These are phyloP conservation scores for Hypsopygia costalis DNA, from an alignment of 2,888 invertebrate genomes.

Conservation along the genomic window DNA sequence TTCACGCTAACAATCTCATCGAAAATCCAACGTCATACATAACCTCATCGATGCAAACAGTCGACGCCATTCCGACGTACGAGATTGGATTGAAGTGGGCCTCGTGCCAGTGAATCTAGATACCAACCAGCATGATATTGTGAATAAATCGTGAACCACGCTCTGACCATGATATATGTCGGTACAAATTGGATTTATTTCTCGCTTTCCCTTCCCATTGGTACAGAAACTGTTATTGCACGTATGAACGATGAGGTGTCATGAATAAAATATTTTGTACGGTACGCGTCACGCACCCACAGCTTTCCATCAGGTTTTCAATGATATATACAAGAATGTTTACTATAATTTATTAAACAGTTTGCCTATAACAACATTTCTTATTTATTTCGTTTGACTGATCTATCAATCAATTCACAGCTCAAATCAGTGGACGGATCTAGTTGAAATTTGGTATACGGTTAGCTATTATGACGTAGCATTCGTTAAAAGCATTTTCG, in stretches of 20 bases:
- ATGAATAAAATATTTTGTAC: conserved; percentile 65
- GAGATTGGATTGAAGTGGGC: conserved; percentile 33
- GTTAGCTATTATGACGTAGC: too few relatives aligned
- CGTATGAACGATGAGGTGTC: conserved; percentile 71
- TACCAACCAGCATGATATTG: conserved; percentile 36
- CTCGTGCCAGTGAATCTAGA: conserved; percentile 21
- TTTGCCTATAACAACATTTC: too few relatives aligned
- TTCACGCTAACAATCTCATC: background rate
- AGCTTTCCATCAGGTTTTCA: conserved; percentile 45
- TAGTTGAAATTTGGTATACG: too few relatives aligned
- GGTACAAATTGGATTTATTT: conserved; percentile 77
- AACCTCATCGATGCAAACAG: conserved; percentile 19
- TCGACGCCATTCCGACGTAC: conserved; percentile 28
- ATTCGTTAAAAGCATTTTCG: too few relatives aligned
- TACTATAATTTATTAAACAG: conserved; percentile 5
- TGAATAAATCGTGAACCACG: conserved; percentile 65
- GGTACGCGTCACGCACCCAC: conserved; percentile 49
- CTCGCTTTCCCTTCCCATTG: conserved; percentile 61
- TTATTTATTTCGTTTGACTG: too few relatives aligned
- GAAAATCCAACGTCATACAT: background rate
- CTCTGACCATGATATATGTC: conserved; percentile 71
- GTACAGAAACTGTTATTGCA: conserved; percentile 67
- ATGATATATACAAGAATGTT: conserved; percentile 31
- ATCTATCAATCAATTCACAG: too few relatives aligned
- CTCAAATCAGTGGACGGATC: too few relatives aligned